Conservation (phyloP, 1,140 invertebrate genomes). For the Heliconius hermathena region DNA sequence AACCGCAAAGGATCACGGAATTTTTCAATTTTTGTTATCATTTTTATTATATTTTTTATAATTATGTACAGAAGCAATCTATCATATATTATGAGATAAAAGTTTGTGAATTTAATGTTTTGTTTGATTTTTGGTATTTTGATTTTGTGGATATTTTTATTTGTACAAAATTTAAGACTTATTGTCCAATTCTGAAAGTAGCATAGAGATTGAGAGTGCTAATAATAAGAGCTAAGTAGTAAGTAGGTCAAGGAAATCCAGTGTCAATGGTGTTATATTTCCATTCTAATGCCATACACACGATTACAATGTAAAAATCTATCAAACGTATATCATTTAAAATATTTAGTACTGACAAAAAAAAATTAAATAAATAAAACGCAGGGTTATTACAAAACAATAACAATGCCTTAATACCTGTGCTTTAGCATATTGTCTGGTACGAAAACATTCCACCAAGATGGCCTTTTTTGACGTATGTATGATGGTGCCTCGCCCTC, state of each 20-base stretch:
- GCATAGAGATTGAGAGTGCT: constrained; percentile 41
- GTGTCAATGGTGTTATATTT: constrained; percentile 57
- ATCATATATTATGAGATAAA: neutral
- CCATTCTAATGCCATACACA: constrained; percentile 63
- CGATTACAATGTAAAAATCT: constrained; percentile 11
- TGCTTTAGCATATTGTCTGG: constrained; percentile 86
- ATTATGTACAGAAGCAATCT: neutral
- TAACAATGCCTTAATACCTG: constrained; percentile 72
- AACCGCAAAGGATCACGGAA: constrained; percentile 28
- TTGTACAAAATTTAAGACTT: constrained; percentile 42
- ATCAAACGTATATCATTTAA: constrained; percentile 13
- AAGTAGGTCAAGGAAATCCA: constrained; percentile 67
- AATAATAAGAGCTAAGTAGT: constrained; percentile 58
- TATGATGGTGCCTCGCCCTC: constrained; percentile 81
- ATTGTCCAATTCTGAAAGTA: neutral
- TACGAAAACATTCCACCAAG: constrained; percentile 93
- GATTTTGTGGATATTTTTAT: neutral
- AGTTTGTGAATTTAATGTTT: neutral
- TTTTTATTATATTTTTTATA: neutral
- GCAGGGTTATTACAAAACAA: neutral
- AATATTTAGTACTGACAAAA: constrained; percentile 16
- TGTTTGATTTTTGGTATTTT: neutral
- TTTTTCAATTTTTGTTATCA: constrained; percentile 23
- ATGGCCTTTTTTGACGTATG: constrained; percentile 87
- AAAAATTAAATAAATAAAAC: neutral